Evolutionary conservation across 2,797 vertebrate species (phyloP).

Genomic region (Crypturellus tataupa): DNA sequence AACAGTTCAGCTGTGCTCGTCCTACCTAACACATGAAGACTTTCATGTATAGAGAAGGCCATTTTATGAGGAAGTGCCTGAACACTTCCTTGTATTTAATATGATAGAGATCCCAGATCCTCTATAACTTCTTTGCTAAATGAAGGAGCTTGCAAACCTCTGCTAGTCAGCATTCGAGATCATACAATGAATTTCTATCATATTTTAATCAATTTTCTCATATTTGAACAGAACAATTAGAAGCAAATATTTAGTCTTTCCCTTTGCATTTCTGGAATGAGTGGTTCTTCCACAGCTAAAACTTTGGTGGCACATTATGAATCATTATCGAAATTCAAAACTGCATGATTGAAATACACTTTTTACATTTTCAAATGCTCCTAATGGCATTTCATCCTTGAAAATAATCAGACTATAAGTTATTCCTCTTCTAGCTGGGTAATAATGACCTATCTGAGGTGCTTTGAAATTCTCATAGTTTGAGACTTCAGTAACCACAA

Average conservation of each 20-base stretch:
- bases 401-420: neutral
- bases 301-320: neutral
- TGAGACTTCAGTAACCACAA: conserved; percentile 5
- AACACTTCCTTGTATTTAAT: neutral
- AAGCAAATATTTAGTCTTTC: neutral
- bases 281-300: neutral
- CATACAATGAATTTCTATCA: neutral
- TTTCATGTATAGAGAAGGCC: neutral
- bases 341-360: neutral
- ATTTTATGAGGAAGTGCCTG: neutral
- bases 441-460: neutral
- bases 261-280: neutral
- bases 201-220: neutral
- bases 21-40: neutral
- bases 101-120: neutral
- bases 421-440: neutral
- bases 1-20: neutral
- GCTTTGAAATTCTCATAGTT: neutral
- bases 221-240: neutral
- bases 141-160: neutral
- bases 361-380: neutral
- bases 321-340: neutral
- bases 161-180: neutral
- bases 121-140: neutral
- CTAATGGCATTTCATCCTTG: neutral